These are phyloP conservation scores for Ditula angustiorana DNA, from an alignment of 2,888 invertebrate genomes.

Conservation along the genomic window DNA sequence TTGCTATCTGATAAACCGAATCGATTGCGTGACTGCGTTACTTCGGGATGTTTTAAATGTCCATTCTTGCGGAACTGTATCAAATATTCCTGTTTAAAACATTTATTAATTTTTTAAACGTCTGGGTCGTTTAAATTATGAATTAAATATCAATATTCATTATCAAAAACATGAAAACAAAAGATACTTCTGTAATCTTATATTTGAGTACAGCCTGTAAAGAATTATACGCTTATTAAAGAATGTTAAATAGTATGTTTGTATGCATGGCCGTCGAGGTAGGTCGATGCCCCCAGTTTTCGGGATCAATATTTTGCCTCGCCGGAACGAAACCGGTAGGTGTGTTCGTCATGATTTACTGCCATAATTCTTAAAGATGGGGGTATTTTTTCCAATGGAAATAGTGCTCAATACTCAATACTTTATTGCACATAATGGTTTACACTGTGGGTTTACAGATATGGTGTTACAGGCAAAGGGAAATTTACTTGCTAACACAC, in stretches of 20 bases:
- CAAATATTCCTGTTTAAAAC: background rate
- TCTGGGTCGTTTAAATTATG: too few relatives aligned
- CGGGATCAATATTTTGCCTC: conserved; percentile 32
- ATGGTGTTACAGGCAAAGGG: too few relatives aligned
- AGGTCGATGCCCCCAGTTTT: conserved; percentile 25
- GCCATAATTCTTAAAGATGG: background rate
- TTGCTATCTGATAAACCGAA: background rate
- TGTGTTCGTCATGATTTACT: conserved; percentile 6
- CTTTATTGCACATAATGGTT: too few relatives aligned
- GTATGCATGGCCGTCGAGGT: conserved; percentile 6
- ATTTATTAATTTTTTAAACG: background rate
- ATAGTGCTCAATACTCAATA: too few relatives aligned
- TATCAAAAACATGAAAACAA: too few relatives aligned
- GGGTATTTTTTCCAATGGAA: background rate
- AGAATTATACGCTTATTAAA: conserved; percentile 14
- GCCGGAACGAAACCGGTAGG: conserved; percentile 21
- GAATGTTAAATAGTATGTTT: conserved; percentile 15
- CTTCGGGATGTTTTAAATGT: background rate
- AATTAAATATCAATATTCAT: too few relatives aligned
- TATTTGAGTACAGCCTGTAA: background rate
- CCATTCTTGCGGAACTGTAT: background rate
- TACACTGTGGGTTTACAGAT: too few relatives aligned
- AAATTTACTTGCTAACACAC: too few relatives aligned
- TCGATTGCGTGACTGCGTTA: background rate
- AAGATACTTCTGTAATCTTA: background rate